Evolutionary conservation across 2,113 vertebrate genomes (phyloP), one percentile per base, ranked within the genome.

Genomic region (Ammodytes dubius): DNA sequence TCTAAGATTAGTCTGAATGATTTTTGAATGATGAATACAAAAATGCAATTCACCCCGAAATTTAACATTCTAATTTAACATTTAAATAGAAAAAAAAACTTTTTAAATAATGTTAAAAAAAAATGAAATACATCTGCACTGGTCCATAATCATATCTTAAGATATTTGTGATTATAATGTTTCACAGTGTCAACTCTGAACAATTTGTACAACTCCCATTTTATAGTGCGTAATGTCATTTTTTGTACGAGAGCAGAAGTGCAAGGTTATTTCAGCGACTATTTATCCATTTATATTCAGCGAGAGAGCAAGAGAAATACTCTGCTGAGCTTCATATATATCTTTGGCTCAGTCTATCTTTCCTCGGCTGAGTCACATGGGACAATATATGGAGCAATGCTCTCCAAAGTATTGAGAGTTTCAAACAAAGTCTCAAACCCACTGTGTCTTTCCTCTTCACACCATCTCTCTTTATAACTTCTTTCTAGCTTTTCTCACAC

Each of bases 401-500:
- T 95, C 91, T 92, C 92, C 79, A 86, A 92, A 94, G 93, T 88
- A 93, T 86, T 85, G 85, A 53, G 76, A 92, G 79, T 89, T 94
- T 92, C 86, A 85, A 92, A 88, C 82, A 91, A 91, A 91, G 75
- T 91, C 88, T 87, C 84, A 81, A 74, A 88, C 59, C 81, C 42
- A 79, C 78, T 74, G 58, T 74, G 69, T 88, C 74, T 81, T 27
- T 71, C 74, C 64, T 76, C 2, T 69, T 87, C 77, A 69, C 85
- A 70, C 74, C 79, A 74, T 86, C 71, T 78, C 81, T 91, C 83
- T 77, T 85, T 86, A 82, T 73, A 69, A 66, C 69, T 71, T 66
- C 77, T 87, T 86, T 83, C 77, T 82, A 78, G 81, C 77, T 92
- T 73, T 84, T 81, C 67, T 66, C 47, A n/a, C 76, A 65, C 52